phyloP scores from a whole-genome alignment of 2,113 vertebrate species.

The Mobula birostris region DNA sequence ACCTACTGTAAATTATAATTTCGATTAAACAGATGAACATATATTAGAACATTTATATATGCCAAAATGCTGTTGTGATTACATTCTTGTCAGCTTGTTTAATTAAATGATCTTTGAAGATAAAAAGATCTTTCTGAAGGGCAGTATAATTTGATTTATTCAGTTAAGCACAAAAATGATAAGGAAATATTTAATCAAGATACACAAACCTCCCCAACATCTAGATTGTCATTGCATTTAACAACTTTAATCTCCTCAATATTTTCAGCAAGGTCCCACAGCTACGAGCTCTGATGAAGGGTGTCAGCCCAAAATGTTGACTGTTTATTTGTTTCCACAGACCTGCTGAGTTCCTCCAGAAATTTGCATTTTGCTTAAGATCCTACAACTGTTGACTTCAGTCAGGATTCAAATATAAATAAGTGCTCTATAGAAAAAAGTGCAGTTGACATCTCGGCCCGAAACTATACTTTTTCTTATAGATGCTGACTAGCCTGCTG shows the following conservation, averaged over 20 bases:
- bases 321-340: too few species aligned
- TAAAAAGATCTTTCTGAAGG: not conserved
- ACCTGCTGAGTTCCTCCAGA: too few species aligned
- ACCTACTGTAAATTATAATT: not conserved
- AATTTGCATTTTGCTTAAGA: not conserved
- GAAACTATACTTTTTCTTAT: too few species aligned
- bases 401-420: not conserved
- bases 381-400: not conserved
- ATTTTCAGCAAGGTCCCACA: not conserved
- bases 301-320: too few species aligned
- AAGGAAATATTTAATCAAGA: not conserved
- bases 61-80: not conserved
- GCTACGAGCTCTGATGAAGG: too few species aligned
- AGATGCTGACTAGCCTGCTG: too few species aligned
- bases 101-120: constrained; percentile 15
- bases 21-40: not conserved
- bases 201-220: not conserved
- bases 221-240: not conserved
- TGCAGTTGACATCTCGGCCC: too few species aligned
- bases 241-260: not conserved
- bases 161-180: not conserved
- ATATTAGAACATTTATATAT: not conserved
- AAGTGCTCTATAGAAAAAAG: not conserved
- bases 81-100: not conserved
- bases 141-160: not conserved